A percentile compares a stretch with the other conserved stretches of the same genome.
Conservation (phyloP, 2,113 vertebrate species). For the cattle (Bos taurus) region ARS-UCD2.0 NC_037332.1:99066501-99067000, state of each 20-base stretch:
- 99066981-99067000: not conserved
- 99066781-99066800: not conserved
- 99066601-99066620: not conserved
- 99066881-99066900: not conserved
- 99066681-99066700: not conserved
- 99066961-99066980: not conserved
- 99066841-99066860: not conserved
- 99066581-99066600: not conserved
- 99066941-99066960: not conserved
- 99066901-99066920: not conserved
- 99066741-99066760: accelerated
- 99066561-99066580: not conserved
- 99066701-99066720: not conserved
- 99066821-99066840: not conserved
- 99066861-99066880: not conserved
- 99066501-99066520: not conserved
- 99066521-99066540: not conserved
- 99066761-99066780: not conserved
- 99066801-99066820: not conserved
- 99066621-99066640: not conserved
- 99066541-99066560: not conserved
- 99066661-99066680: not conserved
- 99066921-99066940: not conserved
- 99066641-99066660: accelerated
- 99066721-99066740: not conserved